Conservation (phyloP, 2,888 invertebrate genomes). For the Dryocosmus kuriphilus region DNA sequence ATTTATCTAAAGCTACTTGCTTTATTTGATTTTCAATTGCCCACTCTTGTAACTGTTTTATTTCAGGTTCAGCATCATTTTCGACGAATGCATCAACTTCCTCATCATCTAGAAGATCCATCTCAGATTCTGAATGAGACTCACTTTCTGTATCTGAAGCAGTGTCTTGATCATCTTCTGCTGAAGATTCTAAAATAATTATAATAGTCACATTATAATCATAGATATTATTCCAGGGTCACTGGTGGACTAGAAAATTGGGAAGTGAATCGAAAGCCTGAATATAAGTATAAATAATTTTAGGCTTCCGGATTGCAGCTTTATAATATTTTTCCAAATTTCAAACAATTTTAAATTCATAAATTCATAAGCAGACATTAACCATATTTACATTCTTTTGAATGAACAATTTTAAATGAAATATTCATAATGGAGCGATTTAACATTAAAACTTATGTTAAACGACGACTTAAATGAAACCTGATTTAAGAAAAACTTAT, state of each 20-base stretch:
- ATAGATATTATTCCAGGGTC: background rate
- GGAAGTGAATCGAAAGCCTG: background rate
- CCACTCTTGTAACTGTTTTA: slow-evolving; percentile 44
- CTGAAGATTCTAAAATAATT: background rate
- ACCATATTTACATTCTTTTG: too few species aligned
- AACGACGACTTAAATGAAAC: too few species aligned
- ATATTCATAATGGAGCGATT: too few species aligned
- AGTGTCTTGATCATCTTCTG: background rate
- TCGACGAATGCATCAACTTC: background rate
- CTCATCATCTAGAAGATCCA: background rate
- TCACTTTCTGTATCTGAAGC: slow-evolving; percentile 5
- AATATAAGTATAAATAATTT: background rate
- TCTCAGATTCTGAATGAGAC: background rate
- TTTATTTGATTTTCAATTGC: slow-evolving; percentile 42
- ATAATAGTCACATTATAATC: background rate
- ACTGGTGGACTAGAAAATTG: too few species aligned
- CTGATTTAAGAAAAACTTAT: background rate
- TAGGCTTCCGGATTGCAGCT: too few species aligned
- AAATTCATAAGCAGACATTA: too few species aligned
- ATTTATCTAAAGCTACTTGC: slow-evolving; percentile 36
- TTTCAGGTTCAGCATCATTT: slow-evolving; percentile 31
- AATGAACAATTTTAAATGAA: too few species aligned
- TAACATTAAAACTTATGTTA: too few species aligned
- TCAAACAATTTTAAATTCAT: too few species aligned
- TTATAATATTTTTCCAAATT: too few species aligned